A percentile compares a stretch with the other conserved stretches of the same genome.
phyloP scores from a whole-genome alignment of 2,113 vertebrate genomes.

The Uria aalge region DNA sequence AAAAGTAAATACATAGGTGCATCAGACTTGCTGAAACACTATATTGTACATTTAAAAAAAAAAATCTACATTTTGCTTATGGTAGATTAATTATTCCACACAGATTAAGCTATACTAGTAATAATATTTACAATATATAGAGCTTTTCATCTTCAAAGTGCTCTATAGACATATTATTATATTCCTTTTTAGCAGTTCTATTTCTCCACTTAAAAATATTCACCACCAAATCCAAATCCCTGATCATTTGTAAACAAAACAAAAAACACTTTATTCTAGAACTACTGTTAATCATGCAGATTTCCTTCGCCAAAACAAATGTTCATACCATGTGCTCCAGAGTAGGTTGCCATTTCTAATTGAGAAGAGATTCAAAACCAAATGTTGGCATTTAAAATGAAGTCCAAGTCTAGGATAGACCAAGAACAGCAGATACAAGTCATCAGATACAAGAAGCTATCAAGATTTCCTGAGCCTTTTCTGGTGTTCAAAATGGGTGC shows the following conservation, averaged over 20 bases:
- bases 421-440: background rate
- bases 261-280: background rate
- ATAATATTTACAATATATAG: constrained; percentile 30
- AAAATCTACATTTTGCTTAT: background rate
- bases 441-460: background rate
- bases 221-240: background rate
- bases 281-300: background rate
- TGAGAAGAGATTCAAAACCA: background rate
- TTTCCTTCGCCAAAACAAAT: background rate
- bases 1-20: background rate
- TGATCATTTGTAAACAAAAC: background rate
- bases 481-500: background rate
- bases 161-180: constrained; percentile 46
- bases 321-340: background rate
- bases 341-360: background rate
- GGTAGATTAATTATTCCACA: constrained; percentile 22
- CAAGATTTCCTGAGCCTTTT: background rate
- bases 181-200: background rate
- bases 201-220: constrained; percentile 31
- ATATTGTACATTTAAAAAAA: background rate
- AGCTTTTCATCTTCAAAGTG: constrained; percentile 59
- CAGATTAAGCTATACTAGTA: background rate
- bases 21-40: background rate
- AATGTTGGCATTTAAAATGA: background rate
- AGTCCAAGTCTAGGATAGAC: background rate